Evolutionary conservation across 35 echinoderm and acorn worm species (phyloP).

Genomic region (Apostichopus californicus): DNA sequence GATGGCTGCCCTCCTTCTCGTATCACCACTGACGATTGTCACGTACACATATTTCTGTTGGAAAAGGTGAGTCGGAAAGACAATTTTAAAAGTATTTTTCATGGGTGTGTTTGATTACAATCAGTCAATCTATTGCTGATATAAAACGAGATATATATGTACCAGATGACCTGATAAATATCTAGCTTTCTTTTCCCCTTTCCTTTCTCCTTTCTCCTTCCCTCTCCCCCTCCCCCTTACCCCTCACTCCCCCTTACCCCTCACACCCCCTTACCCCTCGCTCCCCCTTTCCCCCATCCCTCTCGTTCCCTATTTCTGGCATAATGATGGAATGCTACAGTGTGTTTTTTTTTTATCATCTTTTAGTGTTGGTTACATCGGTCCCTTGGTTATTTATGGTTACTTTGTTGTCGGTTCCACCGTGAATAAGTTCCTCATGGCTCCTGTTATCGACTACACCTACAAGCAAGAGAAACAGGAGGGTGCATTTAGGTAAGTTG

Average conservation of each 20-base stretch:
- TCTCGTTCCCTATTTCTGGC: no score
- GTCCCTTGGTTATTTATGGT: constrained; percentile 80
- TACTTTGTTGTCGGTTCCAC: constrained; percentile 84
- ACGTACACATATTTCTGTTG: constrained; percentile 77
- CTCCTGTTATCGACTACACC: constrained; percentile 76
- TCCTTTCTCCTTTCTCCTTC: no score
- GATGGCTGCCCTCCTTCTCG: constrained; percentile 65
- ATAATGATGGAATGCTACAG: no score
- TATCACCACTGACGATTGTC: constrained; percentile 71
- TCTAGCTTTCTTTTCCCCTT: no score
- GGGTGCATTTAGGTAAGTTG: constrained; percentile 76
- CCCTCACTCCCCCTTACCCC: no score
- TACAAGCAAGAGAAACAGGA: constrained; percentile 81
- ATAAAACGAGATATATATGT: no score
- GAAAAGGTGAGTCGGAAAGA: constrained; percentile 58
- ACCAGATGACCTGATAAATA: no score
- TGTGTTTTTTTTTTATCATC: neutral
- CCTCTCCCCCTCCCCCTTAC: no score
- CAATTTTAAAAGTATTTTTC: neutral
- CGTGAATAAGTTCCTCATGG: constrained; percentile 89
- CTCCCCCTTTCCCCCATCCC: no score
- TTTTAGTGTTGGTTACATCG: constrained; percentile 77
- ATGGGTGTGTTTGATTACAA: no score
- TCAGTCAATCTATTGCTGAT: no score
- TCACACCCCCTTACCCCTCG: no score